Conservation (phyloP, 2,888 invertebrate species). For the Cheilosia variabilis region DNA sequence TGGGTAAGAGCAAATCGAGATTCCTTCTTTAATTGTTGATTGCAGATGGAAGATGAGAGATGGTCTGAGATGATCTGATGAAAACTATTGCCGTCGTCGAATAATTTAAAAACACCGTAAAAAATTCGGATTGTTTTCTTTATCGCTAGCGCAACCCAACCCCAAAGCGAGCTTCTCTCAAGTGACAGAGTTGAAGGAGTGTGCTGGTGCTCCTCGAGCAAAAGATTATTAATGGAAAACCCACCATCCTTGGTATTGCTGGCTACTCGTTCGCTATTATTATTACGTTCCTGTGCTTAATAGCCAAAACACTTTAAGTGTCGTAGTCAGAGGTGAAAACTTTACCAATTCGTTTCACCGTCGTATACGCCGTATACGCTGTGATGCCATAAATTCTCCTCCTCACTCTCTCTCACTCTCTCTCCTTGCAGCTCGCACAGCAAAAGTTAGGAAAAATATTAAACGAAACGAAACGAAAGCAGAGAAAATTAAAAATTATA, state of each 20-base stretch:
- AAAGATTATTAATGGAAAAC: conserved; percentile 58
- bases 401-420: conserved; percentile 33
- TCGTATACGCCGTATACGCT: conserved; percentile 52
- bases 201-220: not conserved
- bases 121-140: conserved; percentile 15
- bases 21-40: conserved; percentile 7
- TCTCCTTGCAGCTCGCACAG: not conserved
- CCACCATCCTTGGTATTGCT: conserved; percentile 52
- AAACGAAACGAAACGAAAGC: conserved; percentile 11
- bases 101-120: conserved; percentile 13
- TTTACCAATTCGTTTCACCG: conserved; percentile 69
- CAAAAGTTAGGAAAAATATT: conserved; percentile 49
- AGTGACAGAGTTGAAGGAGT: conserved; percentile 17
- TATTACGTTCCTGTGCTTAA: conserved; percentile 69
- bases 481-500: conserved; percentile 74
- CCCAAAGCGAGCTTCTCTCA: not conserved
- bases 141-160: conserved; percentile 1
- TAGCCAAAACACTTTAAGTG: conserved; percentile 73
- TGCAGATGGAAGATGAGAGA: not conserved
- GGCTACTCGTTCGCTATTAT: conserved; percentile 57
- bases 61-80: not conserved
- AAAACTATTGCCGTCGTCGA: not conserved
- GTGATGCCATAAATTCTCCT: conserved; percentile 59
- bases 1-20: not conserved
- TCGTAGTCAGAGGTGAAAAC: conserved; percentile 73